Evolutionary conservation across 2,888 invertebrate species (phyloP).

Genomic region (Bombylius major): DNA sequence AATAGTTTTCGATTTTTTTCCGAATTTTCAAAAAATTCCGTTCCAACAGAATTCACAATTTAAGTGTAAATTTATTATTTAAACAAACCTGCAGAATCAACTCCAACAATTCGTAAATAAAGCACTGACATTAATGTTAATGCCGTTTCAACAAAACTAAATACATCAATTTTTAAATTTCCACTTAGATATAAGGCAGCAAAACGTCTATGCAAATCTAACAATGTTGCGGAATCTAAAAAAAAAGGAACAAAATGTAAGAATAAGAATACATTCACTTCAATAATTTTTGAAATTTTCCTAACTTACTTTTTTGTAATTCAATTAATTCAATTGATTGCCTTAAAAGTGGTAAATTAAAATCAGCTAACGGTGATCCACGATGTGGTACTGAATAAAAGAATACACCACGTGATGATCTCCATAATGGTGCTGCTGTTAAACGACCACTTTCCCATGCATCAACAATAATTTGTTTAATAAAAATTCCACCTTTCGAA

Average conservation of each 20-base stretch:
- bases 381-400: conserved; percentile 82
- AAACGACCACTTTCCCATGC: conserved; percentile 40
- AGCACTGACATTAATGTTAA: conserved; percentile 62
- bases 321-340: conserved; percentile 67
- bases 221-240: conserved; percentile 56
- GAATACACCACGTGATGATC: conserved; percentile 51
- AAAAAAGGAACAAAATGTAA: conserved; percentile 13
- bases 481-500: conserved; percentile 78
- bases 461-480: conserved; percentile 69
- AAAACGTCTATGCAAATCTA: conserved; percentile 52
- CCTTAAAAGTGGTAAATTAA: conserved; percentile 58
- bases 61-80: not conserved
- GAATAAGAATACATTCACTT: not conserved
- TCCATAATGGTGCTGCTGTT: conserved; percentile 40
- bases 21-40: too few species aligned
- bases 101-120: conserved; percentile 61
- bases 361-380: conserved; percentile 65
- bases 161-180: conserved; percentile 42
- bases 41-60: too few species aligned
- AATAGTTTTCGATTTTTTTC: too few species aligned
- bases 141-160: conserved; percentile 67
- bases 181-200: conserved; percentile 41
- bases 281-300: not conserved
- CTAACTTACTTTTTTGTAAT: conserved; percentile 55
- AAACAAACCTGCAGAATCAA: conserved; percentile 58